Evolutionary conservation across 2,113 vertebrate genomes (phyloP).

Genomic region (Asarcornis scutulata): DNA sequence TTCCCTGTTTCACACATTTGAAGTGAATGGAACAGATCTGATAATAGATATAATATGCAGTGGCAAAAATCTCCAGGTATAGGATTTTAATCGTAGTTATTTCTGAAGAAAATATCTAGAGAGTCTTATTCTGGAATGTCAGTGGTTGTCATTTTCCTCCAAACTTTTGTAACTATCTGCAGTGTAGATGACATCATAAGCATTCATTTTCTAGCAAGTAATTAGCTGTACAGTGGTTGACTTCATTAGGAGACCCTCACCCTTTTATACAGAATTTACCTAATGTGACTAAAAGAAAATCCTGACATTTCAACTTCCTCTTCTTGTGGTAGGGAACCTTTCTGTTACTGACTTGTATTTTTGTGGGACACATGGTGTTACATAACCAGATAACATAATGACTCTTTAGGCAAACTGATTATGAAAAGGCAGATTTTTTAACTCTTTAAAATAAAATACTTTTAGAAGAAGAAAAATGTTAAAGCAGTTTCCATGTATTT

Average conservation of each 20-base stretch:
- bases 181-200: background rate
- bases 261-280: background rate
- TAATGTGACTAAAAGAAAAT: background rate
- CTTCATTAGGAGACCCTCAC: background rate
- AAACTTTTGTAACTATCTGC: background rate
- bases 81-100: background rate
- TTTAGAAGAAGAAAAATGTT: background rate
- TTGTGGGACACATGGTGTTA: background rate
- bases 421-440: background rate
- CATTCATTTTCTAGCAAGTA: background rate
- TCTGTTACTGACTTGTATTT: background rate
- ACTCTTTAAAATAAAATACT: background rate
- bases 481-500: background rate
- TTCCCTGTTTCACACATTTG: background rate
- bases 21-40: background rate
- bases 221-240: background rate
- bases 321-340: background rate
- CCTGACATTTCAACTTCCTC: background rate
- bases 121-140: background rate
- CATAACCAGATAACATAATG: background rate
- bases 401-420: background rate
- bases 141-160: background rate
- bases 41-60: background rate
- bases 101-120: background rate
- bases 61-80: accelerated